Evolutionary conservation across 2,888 invertebrate species (phyloP), one percentile per base, ranked within the genome.

Genomic region (Gisinianus flammeolus): DNA sequence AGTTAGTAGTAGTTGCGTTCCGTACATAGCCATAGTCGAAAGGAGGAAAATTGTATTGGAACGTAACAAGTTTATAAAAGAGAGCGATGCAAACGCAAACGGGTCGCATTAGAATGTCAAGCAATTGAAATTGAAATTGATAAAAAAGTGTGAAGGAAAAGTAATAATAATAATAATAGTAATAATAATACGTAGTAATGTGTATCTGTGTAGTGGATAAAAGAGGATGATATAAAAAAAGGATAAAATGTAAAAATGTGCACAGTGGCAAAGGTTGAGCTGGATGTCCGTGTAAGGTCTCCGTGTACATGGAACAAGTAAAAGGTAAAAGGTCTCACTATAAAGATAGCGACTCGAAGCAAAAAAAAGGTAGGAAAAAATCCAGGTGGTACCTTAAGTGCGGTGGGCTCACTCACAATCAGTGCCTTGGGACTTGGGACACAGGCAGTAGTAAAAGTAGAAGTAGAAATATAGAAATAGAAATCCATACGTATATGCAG

Each of bases 321-420:
- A n/a, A 58, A 67, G 31, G 67, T 67, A 35, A 67, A 26, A 67
- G 33, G 22, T 31, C 8, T 22, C 16, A 35, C 19, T 19, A 0
- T 33, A 67, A 26, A 62, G 26, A 31, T 33, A 67, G 54, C 10
- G n/a, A 54, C 24, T 44, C 10, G 22, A 44, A 62, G 35, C 58
- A 31, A 30, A 62, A 35, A 54, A 66, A 66, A 24, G 52, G 31
- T 35, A 66, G 66, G 28, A 74, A 66, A 74, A 74, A 74, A 74
- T 74, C 74, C 74, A 74, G 74, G 74, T 74, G 74, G 52, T 62
- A 3, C 30, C 72, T 16, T 31, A 22, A 35, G 35, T 68, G 66
- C 31, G 31, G 19, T 74, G 64, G 52, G 67, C 74, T 67, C 66
- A 64, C 24, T 71, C 56, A 44, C 44, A 4, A n/a, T 67, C 31